Conservation (phyloP, 2,113 vertebrate species). For the Ochotona curzoniae region DNA sequence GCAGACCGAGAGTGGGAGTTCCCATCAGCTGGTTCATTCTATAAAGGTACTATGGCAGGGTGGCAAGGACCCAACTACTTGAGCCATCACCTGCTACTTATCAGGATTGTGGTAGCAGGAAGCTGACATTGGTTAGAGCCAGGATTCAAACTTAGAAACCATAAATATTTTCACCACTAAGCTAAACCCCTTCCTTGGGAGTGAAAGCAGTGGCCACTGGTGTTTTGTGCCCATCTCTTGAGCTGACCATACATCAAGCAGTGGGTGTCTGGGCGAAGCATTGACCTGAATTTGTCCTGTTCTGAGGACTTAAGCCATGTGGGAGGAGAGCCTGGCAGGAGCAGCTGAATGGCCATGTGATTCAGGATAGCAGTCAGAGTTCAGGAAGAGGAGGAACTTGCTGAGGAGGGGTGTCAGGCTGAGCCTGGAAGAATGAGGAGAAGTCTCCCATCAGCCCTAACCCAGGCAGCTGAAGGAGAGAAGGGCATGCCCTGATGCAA, state of each 20-base stretch:
- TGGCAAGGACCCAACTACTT: too few relatives aligned
- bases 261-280: not conserved
- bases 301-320: not conserved
- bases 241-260: too few relatives aligned
- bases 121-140: too few relatives aligned
- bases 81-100: too few relatives aligned
- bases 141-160: too few relatives aligned
- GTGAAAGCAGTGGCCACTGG: not conserved
- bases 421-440: not conserved
- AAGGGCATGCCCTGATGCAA: not conserved
- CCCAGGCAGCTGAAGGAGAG: not conserved
- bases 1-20: too few relatives aligned
- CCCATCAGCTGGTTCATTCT: too few relatives aligned
- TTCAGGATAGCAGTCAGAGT: not conserved
- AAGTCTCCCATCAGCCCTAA: too few relatives aligned
- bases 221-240: not conserved
- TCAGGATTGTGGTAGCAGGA: too few relatives aligned
- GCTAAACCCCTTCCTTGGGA: too few relatives aligned
- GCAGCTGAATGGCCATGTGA: not conserved
- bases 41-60: too few relatives aligned
- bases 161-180: too few relatives aligned
- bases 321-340: not conserved
- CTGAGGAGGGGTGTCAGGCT: not conserved
- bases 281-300: not conserved
- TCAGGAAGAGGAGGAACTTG: not conserved